Evolutionary conservation across 1,140 invertebrate genomes (phyloP).

Genomic region (Rhynchophorus ferrugineus): DNA sequence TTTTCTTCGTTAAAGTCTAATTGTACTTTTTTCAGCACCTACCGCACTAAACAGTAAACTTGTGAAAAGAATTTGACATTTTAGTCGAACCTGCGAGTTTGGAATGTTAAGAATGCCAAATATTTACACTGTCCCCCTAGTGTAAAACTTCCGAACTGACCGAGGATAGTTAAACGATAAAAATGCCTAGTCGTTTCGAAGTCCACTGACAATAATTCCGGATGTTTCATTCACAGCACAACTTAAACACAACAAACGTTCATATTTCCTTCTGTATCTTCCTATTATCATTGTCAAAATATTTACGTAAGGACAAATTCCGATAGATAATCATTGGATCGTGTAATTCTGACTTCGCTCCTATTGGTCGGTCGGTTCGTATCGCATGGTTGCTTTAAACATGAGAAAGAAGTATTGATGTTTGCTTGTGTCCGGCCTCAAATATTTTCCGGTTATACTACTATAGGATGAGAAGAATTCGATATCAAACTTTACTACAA

Average conservation of each 20-base stretch:
- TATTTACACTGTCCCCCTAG: conserved; percentile 40
- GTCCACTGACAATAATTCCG: too few relatives aligned
- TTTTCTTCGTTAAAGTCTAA: conserved; percentile 11
- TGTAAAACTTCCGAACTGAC: conserved; percentile 34
- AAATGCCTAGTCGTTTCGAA: too few relatives aligned
- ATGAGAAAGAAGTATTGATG: conserved; percentile 25
- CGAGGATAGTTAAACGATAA: conserved; percentile 20
- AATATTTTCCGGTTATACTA: neutral
- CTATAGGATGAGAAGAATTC: conserved; percentile 14
- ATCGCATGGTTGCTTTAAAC: conserved; percentile 26
- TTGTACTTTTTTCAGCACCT: conserved; percentile 30
- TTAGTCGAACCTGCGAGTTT: conserved; percentile 42
- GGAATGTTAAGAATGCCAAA: conserved; percentile 42
- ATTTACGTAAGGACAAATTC: conserved; percentile 4
- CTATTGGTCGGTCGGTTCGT: conserved; percentile 27
- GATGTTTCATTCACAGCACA: too few relatives aligned
- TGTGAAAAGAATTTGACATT: conserved; percentile 44
- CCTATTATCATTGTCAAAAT: conserved; percentile 8
- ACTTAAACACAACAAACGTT: neutral
- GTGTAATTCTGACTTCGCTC: conserved; percentile 21
- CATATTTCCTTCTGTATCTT: conserved; percentile 1
- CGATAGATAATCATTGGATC: conserved; percentile 13
- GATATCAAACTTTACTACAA: conserved; percentile 20
- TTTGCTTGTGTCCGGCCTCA: neutral
- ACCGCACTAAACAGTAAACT: conserved; percentile 39